Conservation (phyloP, 2,113 vertebrate genomes). For the Himantopus leucocephalus region DNA sequence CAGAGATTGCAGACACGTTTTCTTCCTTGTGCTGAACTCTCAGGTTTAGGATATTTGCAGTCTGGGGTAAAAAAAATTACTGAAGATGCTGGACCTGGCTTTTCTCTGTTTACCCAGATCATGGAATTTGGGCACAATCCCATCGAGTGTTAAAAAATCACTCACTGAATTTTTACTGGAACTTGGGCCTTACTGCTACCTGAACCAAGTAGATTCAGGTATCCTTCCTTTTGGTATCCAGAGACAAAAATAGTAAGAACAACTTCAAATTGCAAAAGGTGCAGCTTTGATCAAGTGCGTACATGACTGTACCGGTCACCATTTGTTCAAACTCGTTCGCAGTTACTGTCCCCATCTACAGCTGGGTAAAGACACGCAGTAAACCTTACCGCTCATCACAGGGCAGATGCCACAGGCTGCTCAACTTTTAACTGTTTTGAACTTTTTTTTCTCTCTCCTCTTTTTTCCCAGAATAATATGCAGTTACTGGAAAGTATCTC, state of each 20-base stretch:
- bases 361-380: background rate
- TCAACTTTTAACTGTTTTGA: background rate
- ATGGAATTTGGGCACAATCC: background rate
- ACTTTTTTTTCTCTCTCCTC: background rate
- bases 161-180: background rate
- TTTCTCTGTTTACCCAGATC: background rate
- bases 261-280: background rate
- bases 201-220: background rate
- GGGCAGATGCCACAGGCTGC: background rate
- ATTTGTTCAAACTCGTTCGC: background rate
- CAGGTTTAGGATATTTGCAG: background rate
- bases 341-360: background rate
- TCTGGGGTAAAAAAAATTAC: background rate
- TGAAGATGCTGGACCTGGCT: background rate
- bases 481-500: background rate
- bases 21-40: background rate
- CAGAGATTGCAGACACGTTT: background rate
- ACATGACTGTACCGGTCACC: background rate
- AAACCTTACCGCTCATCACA: background rate
- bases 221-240: background rate
- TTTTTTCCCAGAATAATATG: background rate
- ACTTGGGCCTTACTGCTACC: background rate
- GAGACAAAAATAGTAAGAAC: background rate
- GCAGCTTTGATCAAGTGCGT: accelerated
- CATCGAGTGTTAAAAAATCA: background rate